These are phyloP conservation scores for Archivesica marissinica DNA, from an alignment of 1,140 invertebrate species.

Conservation along the genomic window DNA sequence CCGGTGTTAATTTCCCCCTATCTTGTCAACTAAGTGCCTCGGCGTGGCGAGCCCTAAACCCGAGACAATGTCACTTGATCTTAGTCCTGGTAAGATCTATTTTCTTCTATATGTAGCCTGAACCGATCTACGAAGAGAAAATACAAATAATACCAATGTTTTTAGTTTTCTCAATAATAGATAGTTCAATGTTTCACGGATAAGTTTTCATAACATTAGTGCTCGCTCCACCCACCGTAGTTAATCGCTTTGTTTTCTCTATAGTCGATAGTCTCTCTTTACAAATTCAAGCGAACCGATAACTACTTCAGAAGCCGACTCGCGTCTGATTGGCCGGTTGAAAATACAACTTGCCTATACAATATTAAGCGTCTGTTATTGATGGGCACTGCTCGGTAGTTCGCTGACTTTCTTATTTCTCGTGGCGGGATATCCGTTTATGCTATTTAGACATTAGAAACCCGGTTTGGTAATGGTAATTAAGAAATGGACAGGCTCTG, in stretches of 20 bases:
- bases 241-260: constrained; percentile 58
- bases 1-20: constrained; percentile 49
- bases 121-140: constrained; percentile 52
- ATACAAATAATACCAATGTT: constrained; percentile 60
- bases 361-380: constrained; percentile 37
- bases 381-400: neutral
- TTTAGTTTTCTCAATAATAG: constrained; percentile 58
- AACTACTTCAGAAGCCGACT: constrained; percentile 38
- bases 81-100: constrained; percentile 54
- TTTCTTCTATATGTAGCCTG: constrained; percentile 55
- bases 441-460: constrained; percentile 57
- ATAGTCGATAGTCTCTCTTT: constrained; percentile 17
- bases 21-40: constrained; percentile 51
- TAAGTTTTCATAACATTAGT: constrained; percentile 60
- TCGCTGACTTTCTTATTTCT: constrained; percentile 21
- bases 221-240: constrained; percentile 41
- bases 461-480: constrained; percentile 58
- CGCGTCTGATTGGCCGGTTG: constrained; percentile 11
- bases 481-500: constrained; percentile 41
- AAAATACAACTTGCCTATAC: constrained; percentile 22
- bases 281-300: constrained; percentile 29
- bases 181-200: constrained; percentile 58
- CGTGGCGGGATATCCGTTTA: constrained; percentile 14
- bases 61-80: constrained; percentile 30
- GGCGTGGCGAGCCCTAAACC: constrained; percentile 35